These are phyloP conservation scores for Leptothorax acervorum DNA, from an alignment of 2,888 invertebrate genomes.

Conservation along the genomic window DNA sequence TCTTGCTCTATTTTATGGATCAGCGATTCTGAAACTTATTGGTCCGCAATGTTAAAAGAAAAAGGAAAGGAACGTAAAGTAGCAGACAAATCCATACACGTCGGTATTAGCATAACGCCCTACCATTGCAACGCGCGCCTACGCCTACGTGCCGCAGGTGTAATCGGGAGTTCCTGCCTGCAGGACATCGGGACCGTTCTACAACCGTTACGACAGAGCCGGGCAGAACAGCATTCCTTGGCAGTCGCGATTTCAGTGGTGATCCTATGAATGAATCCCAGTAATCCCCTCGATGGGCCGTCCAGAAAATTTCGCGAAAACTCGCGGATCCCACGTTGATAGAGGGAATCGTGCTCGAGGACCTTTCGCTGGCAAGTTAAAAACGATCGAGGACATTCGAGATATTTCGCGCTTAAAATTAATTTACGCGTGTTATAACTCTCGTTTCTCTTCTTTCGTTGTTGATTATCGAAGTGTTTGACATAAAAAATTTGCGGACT, in stretches of 20 bases:
- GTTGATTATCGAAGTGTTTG: not conserved
- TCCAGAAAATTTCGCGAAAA: not conserved
- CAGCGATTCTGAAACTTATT: not conserved
- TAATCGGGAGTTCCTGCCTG: constrained; percentile 69
- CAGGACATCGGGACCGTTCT: constrained; percentile 78
- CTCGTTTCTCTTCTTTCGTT: not conserved
- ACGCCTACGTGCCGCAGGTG: constrained; percentile 40
- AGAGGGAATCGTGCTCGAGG: not conserved
- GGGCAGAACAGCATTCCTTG: constrained; percentile 80
- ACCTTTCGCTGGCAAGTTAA: not conserved
- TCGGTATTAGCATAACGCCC: constrained; percentile 13
- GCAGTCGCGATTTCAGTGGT: constrained; percentile 71
- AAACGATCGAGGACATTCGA: not conserved
- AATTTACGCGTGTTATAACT: not conserved
- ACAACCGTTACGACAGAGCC: constrained; percentile 80
- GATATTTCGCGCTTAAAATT: not conserved
- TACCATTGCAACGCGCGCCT: not conserved
- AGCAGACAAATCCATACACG: not conserved
- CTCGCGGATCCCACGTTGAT: not conserved
- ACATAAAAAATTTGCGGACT: not conserved
- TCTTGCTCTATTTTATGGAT: not conserved
- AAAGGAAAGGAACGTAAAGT: not conserved
- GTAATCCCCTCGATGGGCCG: constrained; percentile 12
- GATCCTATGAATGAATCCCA: constrained; percentile 66
- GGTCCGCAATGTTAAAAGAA: not conserved